Conservation (phyloP, 1,140 invertebrate genomes). For the Hydropsyche tenuis region DNA sequence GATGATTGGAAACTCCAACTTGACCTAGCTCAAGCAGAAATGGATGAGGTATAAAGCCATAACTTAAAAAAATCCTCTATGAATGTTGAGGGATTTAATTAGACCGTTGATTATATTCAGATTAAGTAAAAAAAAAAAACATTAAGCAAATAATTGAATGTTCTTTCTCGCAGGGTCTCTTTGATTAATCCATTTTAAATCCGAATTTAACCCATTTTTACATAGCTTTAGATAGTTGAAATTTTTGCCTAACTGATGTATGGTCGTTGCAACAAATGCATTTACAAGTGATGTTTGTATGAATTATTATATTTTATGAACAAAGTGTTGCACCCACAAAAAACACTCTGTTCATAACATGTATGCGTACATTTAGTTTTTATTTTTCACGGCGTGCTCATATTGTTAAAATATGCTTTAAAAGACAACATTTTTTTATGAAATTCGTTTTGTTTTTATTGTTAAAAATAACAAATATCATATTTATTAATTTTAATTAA, state of each 20-base stretch:
- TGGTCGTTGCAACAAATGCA: slow-evolving; percentile 23
- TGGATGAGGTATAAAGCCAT: slow-evolving; percentile 46
- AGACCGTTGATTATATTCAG: too few species aligned
- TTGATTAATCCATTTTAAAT: slow-evolving; percentile 45
- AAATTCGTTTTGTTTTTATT: slow-evolving; percentile 48
- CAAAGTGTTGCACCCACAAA: slow-evolving; percentile 9
- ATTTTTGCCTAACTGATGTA: slow-evolving; percentile 33
- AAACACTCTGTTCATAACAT: background rate
- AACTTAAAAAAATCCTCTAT: background rate
- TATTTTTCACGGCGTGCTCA: background rate
- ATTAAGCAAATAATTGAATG: background rate
- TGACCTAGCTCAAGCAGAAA: slow-evolving; percentile 48
- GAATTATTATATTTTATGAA: background rate
- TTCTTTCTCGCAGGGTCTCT: slow-evolving; percentile 46
- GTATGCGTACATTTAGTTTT: background rate
- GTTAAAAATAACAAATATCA: slow-evolving; percentile 27
- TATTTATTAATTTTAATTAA: background rate
- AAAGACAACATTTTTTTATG: slow-evolving; percentile 1
- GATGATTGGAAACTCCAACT: slow-evolving; percentile 46
- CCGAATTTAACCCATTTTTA: background rate
- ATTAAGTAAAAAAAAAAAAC: too few species aligned
- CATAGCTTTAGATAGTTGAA: slow-evolving; percentile 21
- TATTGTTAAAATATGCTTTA: background rate
- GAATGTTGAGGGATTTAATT: background rate
- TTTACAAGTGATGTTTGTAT: background rate